Evolutionary conservation across 2,888 invertebrate species (phyloP), one percentile per base, ranked within the genome.

Genomic region (Laothoe populi): DNA sequence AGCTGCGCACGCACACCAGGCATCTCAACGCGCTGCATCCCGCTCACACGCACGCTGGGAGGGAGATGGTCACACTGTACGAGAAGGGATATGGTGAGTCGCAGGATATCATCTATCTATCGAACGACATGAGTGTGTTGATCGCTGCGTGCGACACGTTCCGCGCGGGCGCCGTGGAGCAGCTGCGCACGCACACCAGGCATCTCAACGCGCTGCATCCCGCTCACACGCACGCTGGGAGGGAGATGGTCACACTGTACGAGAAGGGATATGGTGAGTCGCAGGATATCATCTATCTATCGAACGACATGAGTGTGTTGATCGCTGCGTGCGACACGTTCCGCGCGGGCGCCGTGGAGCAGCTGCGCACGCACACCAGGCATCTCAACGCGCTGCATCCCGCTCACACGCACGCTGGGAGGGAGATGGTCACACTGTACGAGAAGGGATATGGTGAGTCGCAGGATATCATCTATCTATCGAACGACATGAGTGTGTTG

Each of bases 141-240:
- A 99, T 99, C 68, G 99, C 99, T 7, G 99, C 99, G 21, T 99
- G 99, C 84, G 99, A 99, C 92, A 99, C 99, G 46, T 99, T 99
- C 94, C 95, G 99, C 75, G 99, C 99, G 0, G 99, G 99, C 64
- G 99, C 99, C 24, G 99, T 99, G 0, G 99, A 99, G 84, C 99
- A 99, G 85, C 93, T 99, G 71, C 95, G 99, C 44, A 99, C 99
- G 0, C 99, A 99, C 89, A 96, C 96, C 65, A 93, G 97, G 0
- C 98, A 98, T 77, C 94, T 99, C 73, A 99, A 98, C 89, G 98
- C 98, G 7, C 92, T 99, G 64, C 99, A 99, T 88, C 98, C 99
- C 0, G 92, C 96, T 0, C 93, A 94, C 21, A 93, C 94, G 59
- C 97, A 98, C 72, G 87, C 79, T 4, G 96, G 96, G 13, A 88